These are phyloP conservation scores for Kobus ellipsiprymnus DNA, from an alignment of 2,113 vertebrate genomes.

Conservation along the genomic window DNA sequence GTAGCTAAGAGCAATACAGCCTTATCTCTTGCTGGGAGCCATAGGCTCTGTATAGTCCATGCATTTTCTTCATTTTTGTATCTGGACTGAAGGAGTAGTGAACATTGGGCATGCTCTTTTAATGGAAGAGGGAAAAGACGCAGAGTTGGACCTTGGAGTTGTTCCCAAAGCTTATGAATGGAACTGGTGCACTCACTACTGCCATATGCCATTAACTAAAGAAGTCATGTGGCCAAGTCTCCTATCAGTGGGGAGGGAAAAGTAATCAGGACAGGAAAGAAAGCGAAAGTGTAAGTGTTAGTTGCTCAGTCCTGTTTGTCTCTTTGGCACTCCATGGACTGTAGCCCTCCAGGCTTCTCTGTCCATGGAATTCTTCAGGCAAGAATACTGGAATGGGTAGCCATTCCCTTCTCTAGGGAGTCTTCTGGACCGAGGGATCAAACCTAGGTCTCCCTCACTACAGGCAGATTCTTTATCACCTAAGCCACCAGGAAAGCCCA, in stretches of 20 bases:
- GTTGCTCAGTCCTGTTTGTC: not conserved
- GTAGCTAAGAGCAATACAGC: not conserved
- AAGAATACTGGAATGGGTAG: not conserved
- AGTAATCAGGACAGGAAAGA: not conserved
- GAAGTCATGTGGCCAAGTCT: too few relatives aligned
- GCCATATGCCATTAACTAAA: not conserved
- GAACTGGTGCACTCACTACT: not conserved
- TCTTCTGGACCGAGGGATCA: not conserved
- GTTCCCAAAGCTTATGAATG: not conserved
- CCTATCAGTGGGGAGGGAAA: not conserved
- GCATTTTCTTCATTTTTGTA: not conserved
- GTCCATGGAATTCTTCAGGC: not conserved
- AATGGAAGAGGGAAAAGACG: not conserved
- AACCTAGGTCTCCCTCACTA: not conserved
- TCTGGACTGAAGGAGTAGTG: not conserved
- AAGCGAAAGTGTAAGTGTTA: not conserved
- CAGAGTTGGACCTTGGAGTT: not conserved
- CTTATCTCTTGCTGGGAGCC: not conserved
- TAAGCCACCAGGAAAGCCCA: not conserved
- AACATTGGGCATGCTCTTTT: not conserved
- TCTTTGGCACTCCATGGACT: not conserved
- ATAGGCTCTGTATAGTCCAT: not conserved
- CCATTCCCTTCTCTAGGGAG: not conserved
- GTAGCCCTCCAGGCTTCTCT: not conserved
- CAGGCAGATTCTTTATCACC: not conserved